A percentile compares a stretch with the other conserved stretches of the same genome.
These are phyloP conservation scores for Trilocha varians DNA, from an alignment of 2,888 invertebrate genomes.

Conservation along the genomic window DNA sequence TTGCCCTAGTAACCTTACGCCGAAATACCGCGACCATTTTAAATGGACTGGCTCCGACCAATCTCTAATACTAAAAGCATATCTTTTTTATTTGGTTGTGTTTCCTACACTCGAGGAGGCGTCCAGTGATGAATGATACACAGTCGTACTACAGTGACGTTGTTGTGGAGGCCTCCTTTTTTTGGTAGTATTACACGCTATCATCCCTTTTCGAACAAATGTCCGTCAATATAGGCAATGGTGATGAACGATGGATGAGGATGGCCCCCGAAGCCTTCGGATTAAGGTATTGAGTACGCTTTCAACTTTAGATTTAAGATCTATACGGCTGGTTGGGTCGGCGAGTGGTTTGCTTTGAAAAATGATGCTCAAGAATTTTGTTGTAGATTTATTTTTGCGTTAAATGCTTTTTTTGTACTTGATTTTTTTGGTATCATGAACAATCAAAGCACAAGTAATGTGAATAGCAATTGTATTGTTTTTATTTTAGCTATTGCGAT, in stretches of 20 bases:
- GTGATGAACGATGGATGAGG: slow-evolving; percentile 22
- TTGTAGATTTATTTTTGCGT: not conserved
- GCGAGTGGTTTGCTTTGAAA: not conserved
- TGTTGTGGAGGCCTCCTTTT: slow-evolving; percentile 2
- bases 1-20: slow-evolving; percentile 19
- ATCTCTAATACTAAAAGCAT: not conserved
- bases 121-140: not conserved
- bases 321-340: not conserved
- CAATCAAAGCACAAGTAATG: too few species aligned
- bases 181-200: slow-evolving; percentile 8
- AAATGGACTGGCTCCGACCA: slow-evolving; percentile 13
- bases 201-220: slow-evolving; percentile 14
- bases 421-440: too few species aligned
- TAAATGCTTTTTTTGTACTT: not conserved
- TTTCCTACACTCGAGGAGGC: not conserved
- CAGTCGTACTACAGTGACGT: not conserved
- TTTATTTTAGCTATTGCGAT: too few species aligned
- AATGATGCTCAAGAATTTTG: not conserved
- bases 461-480: too few species aligned
- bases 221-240: slow-evolving; percentile 25
- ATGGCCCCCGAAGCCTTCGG: slow-evolving; percentile 5
- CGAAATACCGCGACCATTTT: slow-evolving; percentile 16
- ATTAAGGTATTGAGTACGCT: slow-evolving; percentile 6
- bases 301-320: slow-evolving; percentile 3
- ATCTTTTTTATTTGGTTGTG: not conserved